A percentile compares a stretch with the other conserved stretches of the same genome.
phyloP scores from a whole-genome alignment of 2,888 invertebrate species.

The Zootermopsis nevadensis region DNA sequence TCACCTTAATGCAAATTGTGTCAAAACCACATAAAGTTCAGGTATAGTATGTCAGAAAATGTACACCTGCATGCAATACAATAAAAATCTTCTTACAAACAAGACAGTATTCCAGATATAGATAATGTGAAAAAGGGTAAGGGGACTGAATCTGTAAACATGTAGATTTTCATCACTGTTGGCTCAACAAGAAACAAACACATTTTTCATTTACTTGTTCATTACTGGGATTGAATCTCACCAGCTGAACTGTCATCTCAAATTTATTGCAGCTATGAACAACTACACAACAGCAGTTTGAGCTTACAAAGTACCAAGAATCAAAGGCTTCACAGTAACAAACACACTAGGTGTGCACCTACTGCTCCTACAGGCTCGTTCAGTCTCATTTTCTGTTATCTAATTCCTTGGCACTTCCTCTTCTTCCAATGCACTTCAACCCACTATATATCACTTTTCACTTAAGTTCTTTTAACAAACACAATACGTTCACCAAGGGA shows the following conservation, averaged over 20 bases:
- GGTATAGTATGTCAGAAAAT: neutral
- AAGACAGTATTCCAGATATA: constrained; percentile 1
- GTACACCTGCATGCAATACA: neutral
- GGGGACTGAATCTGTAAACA: neutral
- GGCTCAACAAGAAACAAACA: constrained; percentile 31
- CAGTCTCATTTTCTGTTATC: constrained; percentile 16
- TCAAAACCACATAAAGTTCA: neutral
- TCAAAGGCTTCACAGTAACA: constrained; percentile 50
- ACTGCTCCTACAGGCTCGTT: constrained; percentile 22
- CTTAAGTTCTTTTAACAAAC: constrained; percentile 30
- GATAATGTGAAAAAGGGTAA: neutral
- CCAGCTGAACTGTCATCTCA: constrained; percentile 19
- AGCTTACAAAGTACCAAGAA: constrained; percentile 54
- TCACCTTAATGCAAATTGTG: neutral
- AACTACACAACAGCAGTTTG: constrained; percentile 53
- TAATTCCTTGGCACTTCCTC: constrained; percentile 17
- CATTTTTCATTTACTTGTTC: constrained; percentile 34
- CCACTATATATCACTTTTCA: constrained; percentile 22
- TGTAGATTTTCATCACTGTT: neutral
- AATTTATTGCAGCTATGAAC: constrained; percentile 53
- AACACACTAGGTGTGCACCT: constrained; percentile 38
- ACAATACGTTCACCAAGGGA: constrained; percentile 39
- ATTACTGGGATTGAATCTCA: constrained; percentile 6
- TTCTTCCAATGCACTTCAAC: constrained; percentile 16
- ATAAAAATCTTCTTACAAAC: too few relatives aligned